Evolutionary conservation across 2,888 invertebrate species (phyloP).

Genomic region (Microctonus aethiopoides): DNA sequence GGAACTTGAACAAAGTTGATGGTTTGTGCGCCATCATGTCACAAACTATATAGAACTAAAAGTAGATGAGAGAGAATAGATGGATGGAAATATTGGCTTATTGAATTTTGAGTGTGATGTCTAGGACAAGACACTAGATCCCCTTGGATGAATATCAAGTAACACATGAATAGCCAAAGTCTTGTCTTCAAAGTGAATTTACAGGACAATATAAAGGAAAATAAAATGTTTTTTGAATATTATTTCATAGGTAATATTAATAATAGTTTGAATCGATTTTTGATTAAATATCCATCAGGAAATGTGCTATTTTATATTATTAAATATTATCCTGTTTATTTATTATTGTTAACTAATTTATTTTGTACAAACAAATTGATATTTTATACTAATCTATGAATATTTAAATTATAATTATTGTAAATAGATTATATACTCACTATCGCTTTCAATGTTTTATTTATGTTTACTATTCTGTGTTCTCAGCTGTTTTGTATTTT

Average conservation of each 20-base stretch:
- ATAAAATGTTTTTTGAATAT: not conserved
- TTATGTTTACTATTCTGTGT: too few species aligned
- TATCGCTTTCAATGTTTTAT: too few species aligned
- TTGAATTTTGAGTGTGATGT: conserved; percentile 55
- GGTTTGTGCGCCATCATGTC: conserved; percentile 29
- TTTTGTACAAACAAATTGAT: too few species aligned
- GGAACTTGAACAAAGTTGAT: conserved; percentile 55
- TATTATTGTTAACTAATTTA: too few species aligned
- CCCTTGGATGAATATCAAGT: conserved; percentile 50
- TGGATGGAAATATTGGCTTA: conserved; percentile 40
- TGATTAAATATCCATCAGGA: not conserved
- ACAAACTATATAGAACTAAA: not conserved
- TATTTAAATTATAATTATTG: too few species aligned
- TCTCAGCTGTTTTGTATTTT: too few species aligned
- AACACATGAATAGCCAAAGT: conserved; percentile 47
- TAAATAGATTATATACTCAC: too few species aligned
- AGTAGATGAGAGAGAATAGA: conserved; percentile 26
- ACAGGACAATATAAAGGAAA: not conserved
- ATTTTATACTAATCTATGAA: too few species aligned
- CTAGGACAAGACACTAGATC: conserved; percentile 41
- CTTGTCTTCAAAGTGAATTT: conserved; percentile 6
- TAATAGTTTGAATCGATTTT: not conserved
- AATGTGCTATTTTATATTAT: too few species aligned
- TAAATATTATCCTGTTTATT: too few species aligned
- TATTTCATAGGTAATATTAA: not conserved